A percentile compares a stretch with the other conserved stretches of the same genome.
These are phyloP conservation scores for Globia sparganii DNA, from an alignment of 2,888 invertebrate species.

Conservation along the genomic window DNA sequence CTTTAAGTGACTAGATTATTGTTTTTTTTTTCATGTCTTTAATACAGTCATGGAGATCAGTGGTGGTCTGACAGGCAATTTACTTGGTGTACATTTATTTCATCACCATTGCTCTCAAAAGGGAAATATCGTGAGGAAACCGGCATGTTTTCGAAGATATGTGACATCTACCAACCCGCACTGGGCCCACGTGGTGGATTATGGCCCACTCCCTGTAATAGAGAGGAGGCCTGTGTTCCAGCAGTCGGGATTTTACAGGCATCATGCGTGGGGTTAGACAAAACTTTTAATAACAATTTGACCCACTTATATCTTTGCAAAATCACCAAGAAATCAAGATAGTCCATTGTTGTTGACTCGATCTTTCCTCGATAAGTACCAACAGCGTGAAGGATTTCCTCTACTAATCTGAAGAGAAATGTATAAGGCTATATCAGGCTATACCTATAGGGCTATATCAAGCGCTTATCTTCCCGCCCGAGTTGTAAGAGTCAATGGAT, in stretches of 20 bases:
- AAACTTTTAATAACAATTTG: background rate
- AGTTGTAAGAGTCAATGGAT: conserved; percentile 48
- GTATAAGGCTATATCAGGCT: conserved; percentile 8
- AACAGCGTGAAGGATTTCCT: conserved; percentile 14
- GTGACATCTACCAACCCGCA: background rate
- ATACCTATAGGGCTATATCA: conserved; percentile 8
- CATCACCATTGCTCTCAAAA: background rate
- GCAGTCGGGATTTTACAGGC: background rate
- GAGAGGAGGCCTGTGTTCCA: background rate
- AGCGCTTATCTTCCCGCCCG: conserved; percentile 38
- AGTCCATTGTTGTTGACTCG: background rate
- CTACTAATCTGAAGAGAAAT: conserved; percentile 21
- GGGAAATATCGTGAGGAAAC: background rate
- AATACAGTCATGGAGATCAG: background rate
- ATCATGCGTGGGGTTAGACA: background rate
- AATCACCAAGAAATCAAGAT: conserved; percentile 4
- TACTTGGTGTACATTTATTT: background rate
- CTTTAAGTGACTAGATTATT: background rate
- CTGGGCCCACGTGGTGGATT: background rate
- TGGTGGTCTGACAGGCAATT: background rate
- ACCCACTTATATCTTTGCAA: background rate
- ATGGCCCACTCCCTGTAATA: background rate
- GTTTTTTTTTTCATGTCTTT: background rate
- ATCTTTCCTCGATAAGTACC: background rate
- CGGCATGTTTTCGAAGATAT: background rate